Percentiles rank a stretch among this genome's conserved stretches.
phyloP scores from a whole-genome alignment of 2,113 vertebrate species.

The Tragelaphus buxtoni region DNA sequence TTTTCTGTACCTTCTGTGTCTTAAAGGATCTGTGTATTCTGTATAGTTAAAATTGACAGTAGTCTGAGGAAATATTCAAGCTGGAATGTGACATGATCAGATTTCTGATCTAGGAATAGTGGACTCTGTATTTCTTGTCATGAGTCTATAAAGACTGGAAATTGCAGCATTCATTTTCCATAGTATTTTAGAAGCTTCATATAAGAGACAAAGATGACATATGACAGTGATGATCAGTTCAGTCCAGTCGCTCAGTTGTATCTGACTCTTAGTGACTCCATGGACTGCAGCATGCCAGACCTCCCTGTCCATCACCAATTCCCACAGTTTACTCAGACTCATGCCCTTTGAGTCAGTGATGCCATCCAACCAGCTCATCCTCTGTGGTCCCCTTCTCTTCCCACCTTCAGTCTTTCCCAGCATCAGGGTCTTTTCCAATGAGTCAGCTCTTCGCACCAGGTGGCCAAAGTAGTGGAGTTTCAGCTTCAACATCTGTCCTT shows the following conservation, averaged over 20 bases:
- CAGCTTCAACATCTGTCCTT: neutral
- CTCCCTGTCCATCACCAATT: neutral
- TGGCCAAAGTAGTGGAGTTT: neutral
- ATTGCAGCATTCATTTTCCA: neutral
- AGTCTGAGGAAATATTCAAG: neutral
- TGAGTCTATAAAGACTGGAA: neutral
- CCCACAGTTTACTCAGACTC: neutral
- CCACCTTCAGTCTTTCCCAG: neutral
- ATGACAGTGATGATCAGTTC: neutral
- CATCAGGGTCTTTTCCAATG: neutral
- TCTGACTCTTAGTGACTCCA: rapidly evolving
- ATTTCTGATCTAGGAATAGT: neutral
- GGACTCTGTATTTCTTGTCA: neutral
- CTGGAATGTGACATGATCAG: neutral
- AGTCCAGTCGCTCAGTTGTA: neutral
- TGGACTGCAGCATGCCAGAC: neutral
- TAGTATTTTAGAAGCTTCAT: neutral
- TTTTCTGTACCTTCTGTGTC: neutral
- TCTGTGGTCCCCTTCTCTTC: neutral
- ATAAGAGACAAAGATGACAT: neutral
- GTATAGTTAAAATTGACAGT: neutral
- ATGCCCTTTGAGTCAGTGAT: neutral
- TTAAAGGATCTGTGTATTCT: neutral
- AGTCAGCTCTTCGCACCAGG: neutral
- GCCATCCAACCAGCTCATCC: neutral